Evolutionary conservation across 2,113 vertebrate genomes (phyloP).

Genomic region (Bothrops jararaca): DNA sequence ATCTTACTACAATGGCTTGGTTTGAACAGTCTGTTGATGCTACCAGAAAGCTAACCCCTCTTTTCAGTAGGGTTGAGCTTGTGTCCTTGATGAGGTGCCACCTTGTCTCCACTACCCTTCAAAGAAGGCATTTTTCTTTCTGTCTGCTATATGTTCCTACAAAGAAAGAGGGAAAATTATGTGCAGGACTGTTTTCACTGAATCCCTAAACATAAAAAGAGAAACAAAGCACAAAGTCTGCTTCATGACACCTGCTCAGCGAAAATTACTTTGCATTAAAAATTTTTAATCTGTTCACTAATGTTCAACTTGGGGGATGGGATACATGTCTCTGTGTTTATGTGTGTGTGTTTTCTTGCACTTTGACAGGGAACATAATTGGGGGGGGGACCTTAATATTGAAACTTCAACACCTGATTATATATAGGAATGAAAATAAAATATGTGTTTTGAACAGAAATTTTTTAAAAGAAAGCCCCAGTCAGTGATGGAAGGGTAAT

Average conservation of each 20-base stretch:
- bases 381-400: background rate
- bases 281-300: background rate
- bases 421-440: background rate
- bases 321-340: background rate
- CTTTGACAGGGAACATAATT: background rate
- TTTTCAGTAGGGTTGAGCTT: background rate
- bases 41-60: background rate
- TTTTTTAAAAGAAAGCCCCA: background rate
- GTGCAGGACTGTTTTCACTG: background rate
- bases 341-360: background rate
- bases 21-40: background rate
- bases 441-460: background rate
- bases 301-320: background rate
- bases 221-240: background rate
- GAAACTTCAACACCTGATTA: background rate
- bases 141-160: background rate
- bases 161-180: background rate
- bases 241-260: background rate
- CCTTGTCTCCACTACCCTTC: accelerated
- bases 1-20: background rate
- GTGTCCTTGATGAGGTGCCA: background rate
- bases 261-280: background rate
- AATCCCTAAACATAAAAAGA: background rate
- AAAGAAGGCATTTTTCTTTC: slow-evolving; percentile 9
- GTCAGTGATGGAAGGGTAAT: background rate